phyloP scores from a whole-genome alignment of 2,113 vertebrate species.

The Caranx melampygus region DNA sequence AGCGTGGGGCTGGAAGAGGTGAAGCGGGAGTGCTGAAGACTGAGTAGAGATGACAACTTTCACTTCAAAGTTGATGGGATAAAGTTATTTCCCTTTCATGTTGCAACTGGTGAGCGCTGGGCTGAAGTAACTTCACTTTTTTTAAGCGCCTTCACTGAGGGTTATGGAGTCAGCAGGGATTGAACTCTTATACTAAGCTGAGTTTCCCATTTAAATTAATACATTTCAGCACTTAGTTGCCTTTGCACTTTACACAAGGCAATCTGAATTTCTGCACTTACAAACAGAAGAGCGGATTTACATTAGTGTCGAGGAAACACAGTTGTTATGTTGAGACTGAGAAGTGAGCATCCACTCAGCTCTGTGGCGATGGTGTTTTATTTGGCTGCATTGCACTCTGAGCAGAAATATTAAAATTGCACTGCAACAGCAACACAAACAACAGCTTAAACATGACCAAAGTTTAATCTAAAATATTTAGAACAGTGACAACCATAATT shows the following conservation, averaged over 20 bases:
- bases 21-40: conserved; percentile 60
- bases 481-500: not conserved
- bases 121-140: conserved; percentile 68
- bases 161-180: conserved; percentile 71
- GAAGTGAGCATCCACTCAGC: not conserved
- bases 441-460: not conserved
- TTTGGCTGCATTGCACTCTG: not conserved
- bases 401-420: not conserved
- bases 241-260: not conserved
- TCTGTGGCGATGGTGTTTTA: not conserved
- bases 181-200: conserved; percentile 54
- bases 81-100: conserved; percentile 79
- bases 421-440: not conserved
- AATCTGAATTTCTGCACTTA: not conserved
- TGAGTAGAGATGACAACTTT: conserved; percentile 77
- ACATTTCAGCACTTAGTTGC: conserved; percentile 33
- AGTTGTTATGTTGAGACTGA: not conserved
- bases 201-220: conserved; percentile 66
- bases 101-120: conserved; percentile 66
- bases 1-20: conserved; percentile 52
- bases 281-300: conserved; percentile 8
- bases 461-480: not conserved
- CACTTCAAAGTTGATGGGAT: conserved; percentile 81
- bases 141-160: conserved; percentile 51
- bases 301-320: not conserved